Evolutionary conservation across 2,888 invertebrate species (phyloP), one percentile per base, ranked within the genome.

Genomic region (Mycalesis mineus): DNA sequence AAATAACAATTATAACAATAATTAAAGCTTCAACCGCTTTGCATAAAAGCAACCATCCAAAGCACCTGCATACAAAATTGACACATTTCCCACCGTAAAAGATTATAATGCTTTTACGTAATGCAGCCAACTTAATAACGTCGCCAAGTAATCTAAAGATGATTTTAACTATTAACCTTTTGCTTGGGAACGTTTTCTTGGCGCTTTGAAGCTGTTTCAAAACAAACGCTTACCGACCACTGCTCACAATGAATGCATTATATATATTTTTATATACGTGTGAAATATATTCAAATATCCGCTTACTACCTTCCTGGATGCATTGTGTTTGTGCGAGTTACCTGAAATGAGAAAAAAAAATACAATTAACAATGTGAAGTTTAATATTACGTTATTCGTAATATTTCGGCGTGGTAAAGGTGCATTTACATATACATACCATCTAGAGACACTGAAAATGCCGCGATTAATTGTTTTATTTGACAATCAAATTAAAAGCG

Each of bases 101-200:
- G 51, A 60, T 53, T 63, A 61, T 59, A 58, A 62, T 55, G 44
- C 55, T 28, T 51, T 66, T 61, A 59, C 62, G 59, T 61, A 65
- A 62, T 45, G 33, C 56, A 52, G 48, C 42, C 59, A 58, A 57
- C 58, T 64, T 68, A 67, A 68, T 66, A 65, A 64, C 62, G 61
- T 62, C 62, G 60, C 59, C 60, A 62, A 65, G 59, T 65, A 66
- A 66, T 67, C 64, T 64, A 53, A 55, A 63, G 60, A 65, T 64
- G 69, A 75, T 75, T 76, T 68, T 73, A 71, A 80, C 75, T 75
- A 78, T 78, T 83, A 82, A 83, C 81, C 84, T 84, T 78, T 81
- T 62, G 72, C 75, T 68, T 80, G 80, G 73, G 83, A 83, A 84
- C 75, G 77, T 71, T 47, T 65, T 70, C 61, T 57, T 58, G 63